These are phyloP conservation scores for Lepetodrilus schrolli DNA, from an alignment of 2,888 invertebrate genomes.

Conservation along the genomic window DNA sequence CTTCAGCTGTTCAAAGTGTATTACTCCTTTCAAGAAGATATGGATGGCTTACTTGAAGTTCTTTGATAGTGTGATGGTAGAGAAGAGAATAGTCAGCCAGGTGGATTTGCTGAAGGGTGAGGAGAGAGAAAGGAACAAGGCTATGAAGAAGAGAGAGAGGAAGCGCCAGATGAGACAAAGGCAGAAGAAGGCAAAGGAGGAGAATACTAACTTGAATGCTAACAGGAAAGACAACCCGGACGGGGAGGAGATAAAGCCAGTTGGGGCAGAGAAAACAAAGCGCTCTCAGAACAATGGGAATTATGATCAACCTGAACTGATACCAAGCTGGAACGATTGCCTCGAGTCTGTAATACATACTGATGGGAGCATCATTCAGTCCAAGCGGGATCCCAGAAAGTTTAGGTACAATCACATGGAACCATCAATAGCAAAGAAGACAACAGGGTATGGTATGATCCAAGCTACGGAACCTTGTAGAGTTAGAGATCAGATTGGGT, in stretches of 20 bases:
- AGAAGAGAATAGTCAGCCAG: slow-evolving; percentile 51
- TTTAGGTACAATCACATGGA: slow-evolving; percentile 2
- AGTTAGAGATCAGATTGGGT: not conserved
- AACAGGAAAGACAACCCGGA: not conserved
- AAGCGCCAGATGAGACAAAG: slow-evolving; percentile 48
- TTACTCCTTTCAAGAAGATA: slow-evolving; percentile 28
- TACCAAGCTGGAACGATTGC: not conserved
- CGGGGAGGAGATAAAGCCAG: not conserved
- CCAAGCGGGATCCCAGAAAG: not conserved
- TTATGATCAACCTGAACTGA: slow-evolving; percentile 2
- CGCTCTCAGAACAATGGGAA: not conserved
- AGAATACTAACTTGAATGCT: slow-evolving; percentile 8
- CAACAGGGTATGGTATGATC: not conserved
- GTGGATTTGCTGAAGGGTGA: slow-evolving; percentile 55
- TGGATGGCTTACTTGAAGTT: slow-evolving; percentile 51
- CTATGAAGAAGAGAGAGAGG: slow-evolving; percentile 56
- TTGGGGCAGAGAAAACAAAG: not conserved
- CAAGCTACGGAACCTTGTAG: not conserved
- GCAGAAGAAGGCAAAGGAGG: slow-evolving; percentile 31
- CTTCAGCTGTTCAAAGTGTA: not conserved
- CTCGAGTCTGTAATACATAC: not conserved
- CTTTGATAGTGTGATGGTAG: slow-evolving; percentile 42
- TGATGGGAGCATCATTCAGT: not conserved
- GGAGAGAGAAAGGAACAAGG: slow-evolving; percentile 50
- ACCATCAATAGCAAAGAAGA: not conserved